Percentiles rank a stretch among this genome's conserved stretches.
Evolutionary conservation across 1,140 invertebrate species (phyloP).

Genomic region (Micrasema minimum): DNA sequence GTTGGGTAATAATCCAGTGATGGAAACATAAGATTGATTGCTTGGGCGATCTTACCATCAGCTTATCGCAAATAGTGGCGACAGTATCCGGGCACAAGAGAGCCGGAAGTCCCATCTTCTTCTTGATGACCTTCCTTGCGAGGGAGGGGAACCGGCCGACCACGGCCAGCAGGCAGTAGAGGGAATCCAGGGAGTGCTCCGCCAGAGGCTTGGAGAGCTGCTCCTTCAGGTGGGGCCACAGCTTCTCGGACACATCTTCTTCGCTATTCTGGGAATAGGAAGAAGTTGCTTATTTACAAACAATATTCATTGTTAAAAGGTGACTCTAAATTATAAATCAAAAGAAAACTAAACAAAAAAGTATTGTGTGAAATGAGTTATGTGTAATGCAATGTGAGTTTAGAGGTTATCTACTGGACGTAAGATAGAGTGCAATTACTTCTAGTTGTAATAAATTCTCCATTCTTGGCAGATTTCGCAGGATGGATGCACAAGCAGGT

Average conservation of each 20-base stretch:
- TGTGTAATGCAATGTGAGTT: too few relatives aligned
- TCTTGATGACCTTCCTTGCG: slow-evolving; percentile 67
- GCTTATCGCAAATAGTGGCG: slow-evolving; percentile 65
- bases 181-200: slow-evolving; percentile 65
- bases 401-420: too few relatives aligned
- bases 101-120: slow-evolving; percentile 65
- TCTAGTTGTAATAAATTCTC: too few relatives aligned
- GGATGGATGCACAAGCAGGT: too few relatives aligned
- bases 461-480: too few relatives aligned
- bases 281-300: too few relatives aligned
- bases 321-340: too few relatives aligned
- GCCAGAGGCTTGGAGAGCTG: slow-evolving; percentile 69
- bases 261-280: slow-evolving; percentile 60
- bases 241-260: slow-evolving; percentile 64
- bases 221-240: slow-evolving; percentile 71
- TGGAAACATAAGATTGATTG: not conserved
- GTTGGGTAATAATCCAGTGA: too few relatives aligned
- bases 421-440: too few relatives aligned
- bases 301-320: too few relatives aligned
- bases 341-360: too few relatives aligned
- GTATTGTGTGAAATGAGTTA: too few relatives aligned
- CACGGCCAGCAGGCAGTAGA: slow-evolving; percentile 65
- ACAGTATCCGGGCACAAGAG: slow-evolving; percentile 70
- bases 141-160: slow-evolving; percentile 63
- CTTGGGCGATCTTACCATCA: slow-evolving; percentile 67